Evolutionary conservation across 92 coral and sea anemone genomes (phyloP).

Genomic region (Phenganax subtilis): DNA sequence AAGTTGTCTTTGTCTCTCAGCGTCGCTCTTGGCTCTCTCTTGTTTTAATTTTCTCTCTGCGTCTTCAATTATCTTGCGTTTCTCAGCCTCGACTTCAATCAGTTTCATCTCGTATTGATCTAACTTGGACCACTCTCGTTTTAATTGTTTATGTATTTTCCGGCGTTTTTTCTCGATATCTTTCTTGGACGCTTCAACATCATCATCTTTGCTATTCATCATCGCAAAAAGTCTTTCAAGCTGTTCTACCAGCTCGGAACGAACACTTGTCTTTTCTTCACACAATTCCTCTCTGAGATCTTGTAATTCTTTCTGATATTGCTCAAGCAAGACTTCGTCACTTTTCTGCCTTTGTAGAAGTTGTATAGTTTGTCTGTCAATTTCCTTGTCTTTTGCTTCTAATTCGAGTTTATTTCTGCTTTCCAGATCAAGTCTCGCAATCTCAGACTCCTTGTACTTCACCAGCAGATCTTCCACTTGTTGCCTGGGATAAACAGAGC

Average conservation of each 20-base stretch:
- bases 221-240: conserved; percentile 55
- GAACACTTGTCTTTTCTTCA: conserved; percentile 51
- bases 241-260: conserved; percentile 51
- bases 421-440: conserved; percentile 76
- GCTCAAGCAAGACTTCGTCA: conserved; percentile 58
- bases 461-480: conserved; percentile 71
- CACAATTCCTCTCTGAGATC: conserved; percentile 56
- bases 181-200: conserved; percentile 38
- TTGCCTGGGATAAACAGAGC: conserved; percentile 43
- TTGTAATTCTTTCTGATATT: conserved; percentile 59
- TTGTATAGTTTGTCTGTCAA: conserved; percentile 71
- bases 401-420: conserved; percentile 66
- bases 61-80: conserved; percentile 58
- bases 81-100: conserved; percentile 76
- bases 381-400: conserved; percentile 69
- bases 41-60: conserved; percentile 55
- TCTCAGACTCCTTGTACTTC: conserved; percentile 87
- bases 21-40: conserved; percentile 52
- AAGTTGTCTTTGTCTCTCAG: conserved; percentile 45
- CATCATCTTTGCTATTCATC: conserved; percentile 34
- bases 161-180: conserved; percentile 53
- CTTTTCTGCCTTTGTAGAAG: conserved; percentile 60
- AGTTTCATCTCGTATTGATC: conserved; percentile 74
- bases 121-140: conserved; percentile 74
- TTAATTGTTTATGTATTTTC: conserved; percentile 55